Base-by-base conservation (phyloP, 2,797 vertebrate genomes). In the Denticeps clupeoides region DNA sequence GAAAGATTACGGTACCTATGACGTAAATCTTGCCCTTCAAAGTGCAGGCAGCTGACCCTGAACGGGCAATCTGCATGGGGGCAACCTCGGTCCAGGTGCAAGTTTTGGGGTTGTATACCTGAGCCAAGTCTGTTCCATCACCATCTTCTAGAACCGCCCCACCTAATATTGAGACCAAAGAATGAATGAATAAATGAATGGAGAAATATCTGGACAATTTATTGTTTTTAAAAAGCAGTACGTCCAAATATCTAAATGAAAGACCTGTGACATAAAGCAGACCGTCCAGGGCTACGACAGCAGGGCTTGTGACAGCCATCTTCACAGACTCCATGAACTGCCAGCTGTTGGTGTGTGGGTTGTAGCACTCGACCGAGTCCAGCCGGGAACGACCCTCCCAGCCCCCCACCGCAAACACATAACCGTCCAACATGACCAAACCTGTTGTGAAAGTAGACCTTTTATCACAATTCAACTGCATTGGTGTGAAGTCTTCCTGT, bases 221-320 rank as follows among this genome's bases (percentile, higher is more conserved):
- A n/a, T n/a, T n/a, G n/a, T n/a, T n/a, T n/a, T n/a, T n/a, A n/a
- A n/a, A n/a, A n/a, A n/a, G n/a, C 8, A 26, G 7, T 27, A 2
- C 4, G 16, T 9, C 11, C 24, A 5, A 4, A 24, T 25, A 11
- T 19, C 10, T 18, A 38, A 21, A 4, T 18, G 32, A 35, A 18
- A 18, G 67, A 86, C 85, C 85, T 27, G 85, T 86, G 25, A 86
- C 83, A 2, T 87, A 87, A 22, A 87, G 78, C 15, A 85, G 63
- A 22, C 85, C 84, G 3, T 87, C 80, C 27, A 87, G 55, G 2
- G 83, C 73, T 27, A 86, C 84, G 44, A 87, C 85, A 2, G 85
- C 83, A 5, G 85, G 85, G 63, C 85, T 87, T 4, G 85, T 87
- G 45, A 87, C 83, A 0, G 84, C 84, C 83, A 87, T 84, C 64